Percentiles rank a stretch among this genome's conserved stretches.
These are phyloP conservation scores for Pyxicephalus adspersus DNA, from an alignment of 2,113 vertebrate species.

Conservation along the genomic window DNA sequence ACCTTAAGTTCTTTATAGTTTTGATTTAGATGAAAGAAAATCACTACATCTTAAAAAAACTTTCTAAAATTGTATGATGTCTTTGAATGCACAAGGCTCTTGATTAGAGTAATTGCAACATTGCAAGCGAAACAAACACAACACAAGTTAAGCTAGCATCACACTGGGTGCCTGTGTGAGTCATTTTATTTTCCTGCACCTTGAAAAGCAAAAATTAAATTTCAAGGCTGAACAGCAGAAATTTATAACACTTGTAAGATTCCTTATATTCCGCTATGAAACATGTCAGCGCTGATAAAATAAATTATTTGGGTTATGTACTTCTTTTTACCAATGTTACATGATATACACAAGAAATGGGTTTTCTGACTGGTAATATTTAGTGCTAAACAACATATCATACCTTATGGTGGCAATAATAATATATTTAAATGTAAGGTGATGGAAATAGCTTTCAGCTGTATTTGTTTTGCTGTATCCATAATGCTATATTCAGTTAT, in stretches of 20 bases:
- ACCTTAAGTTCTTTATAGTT: not conserved
- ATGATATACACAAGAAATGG: slow-evolving; percentile 45
- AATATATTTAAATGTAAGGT: slow-evolving; percentile 46
- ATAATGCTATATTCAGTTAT: too few species aligned
- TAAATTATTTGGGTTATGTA: slow-evolving; percentile 52
- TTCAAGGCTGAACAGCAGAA: slow-evolving; percentile 52
- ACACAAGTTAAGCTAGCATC: not conserved
- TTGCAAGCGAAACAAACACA: not conserved
- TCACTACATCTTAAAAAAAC: not conserved
- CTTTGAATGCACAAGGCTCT: not conserved
- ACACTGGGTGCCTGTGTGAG: not conserved
- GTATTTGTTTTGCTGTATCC: too few species aligned
- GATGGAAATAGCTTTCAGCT: not conserved
- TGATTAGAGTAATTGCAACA: slow-evolving; percentile 35
- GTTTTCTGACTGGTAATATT: slow-evolving; percentile 42
- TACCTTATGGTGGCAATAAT: slow-evolving; percentile 33
- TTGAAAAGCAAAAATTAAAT: slow-evolving; percentile 53
- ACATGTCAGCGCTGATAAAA: slow-evolving; percentile 56
- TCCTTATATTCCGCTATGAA: slow-evolving; percentile 56
- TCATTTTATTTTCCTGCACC: slow-evolving; percentile 43
- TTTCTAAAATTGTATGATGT: not conserved
- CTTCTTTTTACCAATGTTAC: slow-evolving; percentile 44
- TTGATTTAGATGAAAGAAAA: not conserved
- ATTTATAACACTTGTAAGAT: slow-evolving; percentile 54
- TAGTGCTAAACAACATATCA: slow-evolving; percentile 46